phyloP scores from a whole-genome alignment of 2,888 invertebrate genomes.

The Trachelus tabidus region DNA sequence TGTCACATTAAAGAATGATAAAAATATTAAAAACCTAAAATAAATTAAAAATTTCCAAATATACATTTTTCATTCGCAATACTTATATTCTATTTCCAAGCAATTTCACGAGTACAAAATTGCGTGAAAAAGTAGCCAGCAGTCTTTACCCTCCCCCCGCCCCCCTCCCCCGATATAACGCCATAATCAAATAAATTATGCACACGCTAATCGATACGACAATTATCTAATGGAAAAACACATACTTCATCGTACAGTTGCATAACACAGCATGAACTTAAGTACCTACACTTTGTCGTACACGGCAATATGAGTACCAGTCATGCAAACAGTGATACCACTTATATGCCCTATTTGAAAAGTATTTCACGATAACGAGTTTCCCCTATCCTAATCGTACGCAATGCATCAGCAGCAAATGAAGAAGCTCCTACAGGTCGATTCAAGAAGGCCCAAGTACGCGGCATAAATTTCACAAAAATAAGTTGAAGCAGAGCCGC shows the following conservation, averaged over 20 bases:
- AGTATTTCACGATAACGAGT: neutral
- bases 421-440: neutral
- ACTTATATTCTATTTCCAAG: neutral
- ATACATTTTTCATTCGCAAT: neutral
- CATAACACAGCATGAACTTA: neutral
- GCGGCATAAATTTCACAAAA: neutral
- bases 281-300: neutral
- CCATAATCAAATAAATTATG: neutral
- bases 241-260: neutral
- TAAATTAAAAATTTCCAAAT: neutral
- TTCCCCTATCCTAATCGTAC: neutral
- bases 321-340: neutral
- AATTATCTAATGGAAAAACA: neutral
- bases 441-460: neutral
- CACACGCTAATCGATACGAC: neutral
- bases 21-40: neutral
- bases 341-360: neutral
- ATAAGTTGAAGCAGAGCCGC: neutral
- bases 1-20: neutral
- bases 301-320: neutral
- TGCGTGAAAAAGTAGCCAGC: neutral
- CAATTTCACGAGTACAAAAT: neutral
- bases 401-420: neutral
- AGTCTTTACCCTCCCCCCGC: neutral
- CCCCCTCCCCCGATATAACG: neutral